A percentile compares a stretch with the other conserved stretches of the same genome.
Conservation (phyloP, 2,797 vertebrate species). For the Notamacropus eugenii region DNA sequence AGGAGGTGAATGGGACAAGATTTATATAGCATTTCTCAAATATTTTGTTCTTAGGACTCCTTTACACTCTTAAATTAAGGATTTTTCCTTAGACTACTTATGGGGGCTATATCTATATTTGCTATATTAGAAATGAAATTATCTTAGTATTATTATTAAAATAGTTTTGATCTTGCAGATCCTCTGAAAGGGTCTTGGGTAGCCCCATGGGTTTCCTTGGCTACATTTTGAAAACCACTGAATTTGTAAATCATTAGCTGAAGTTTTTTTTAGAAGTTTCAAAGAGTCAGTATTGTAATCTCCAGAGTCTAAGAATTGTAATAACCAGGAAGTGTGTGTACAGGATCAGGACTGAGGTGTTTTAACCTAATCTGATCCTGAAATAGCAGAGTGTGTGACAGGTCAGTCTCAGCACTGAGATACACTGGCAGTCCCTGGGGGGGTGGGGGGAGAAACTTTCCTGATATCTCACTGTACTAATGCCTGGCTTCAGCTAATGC, state of each 20-base stretch:
- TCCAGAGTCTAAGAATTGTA: constrained; percentile 36
- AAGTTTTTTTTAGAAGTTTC: constrained; percentile 18
- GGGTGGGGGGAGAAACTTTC: background rate
- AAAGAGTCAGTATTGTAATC: background rate
- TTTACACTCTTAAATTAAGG: background rate
- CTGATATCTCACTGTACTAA: background rate
- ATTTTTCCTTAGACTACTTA: background rate
- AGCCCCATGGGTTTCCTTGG: background rate
- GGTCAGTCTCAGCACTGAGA: background rate
- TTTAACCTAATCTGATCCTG: background rate
- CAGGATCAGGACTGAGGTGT: background rate
- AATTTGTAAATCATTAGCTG: background rate
- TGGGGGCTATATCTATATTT: background rate
- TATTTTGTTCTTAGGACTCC: background rate
- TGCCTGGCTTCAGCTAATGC: background rate
- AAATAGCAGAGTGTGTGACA: constrained; percentile 20
- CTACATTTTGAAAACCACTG: background rate
- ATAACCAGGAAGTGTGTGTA: background rate
- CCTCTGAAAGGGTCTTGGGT: background rate
- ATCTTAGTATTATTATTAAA: background rate
- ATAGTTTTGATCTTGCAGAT: background rate
- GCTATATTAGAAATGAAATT: background rate
- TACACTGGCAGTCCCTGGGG: background rate
- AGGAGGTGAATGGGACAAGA: background rate
- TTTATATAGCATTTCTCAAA: background rate